Evolutionary conservation across 2,888 invertebrate genomes (phyloP), one percentile per base, ranked within the genome.

Genomic region (Rugalucina vietnamica): DNA sequence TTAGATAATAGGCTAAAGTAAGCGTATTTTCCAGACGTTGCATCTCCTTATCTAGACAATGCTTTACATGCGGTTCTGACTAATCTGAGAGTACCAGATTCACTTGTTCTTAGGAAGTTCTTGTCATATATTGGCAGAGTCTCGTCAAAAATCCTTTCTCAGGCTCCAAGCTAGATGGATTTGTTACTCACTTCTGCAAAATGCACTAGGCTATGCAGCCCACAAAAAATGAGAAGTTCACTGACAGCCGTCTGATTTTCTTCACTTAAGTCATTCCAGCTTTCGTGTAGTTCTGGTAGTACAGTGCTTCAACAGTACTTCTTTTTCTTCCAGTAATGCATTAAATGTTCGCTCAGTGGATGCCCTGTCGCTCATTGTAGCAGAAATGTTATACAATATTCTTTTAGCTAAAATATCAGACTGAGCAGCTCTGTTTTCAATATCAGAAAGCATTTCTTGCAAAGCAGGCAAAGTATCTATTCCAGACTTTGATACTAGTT

Each of bases 21-120:
- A 1, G 78, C 76, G 73, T 83, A 79, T 18, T 74, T 80, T 10
- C 84, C 88, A 60, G 54, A 72, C 43, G 82, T 88, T 50, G 69
- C 34, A 76, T 87, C 82, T 12, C 76, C 83, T 43, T 83, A 79
- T 21, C 81, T 24, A 10, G 79, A 71, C 12, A 86, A 69, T 8
- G 83, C 86, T 76, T 81, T 81, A 1, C 43, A 79, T 3, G 71
- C 50, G 18, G 79, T 81, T 49, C 65, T 36, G 0, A 74, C 27
- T 8, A 83, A 32, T 69, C 86, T 60, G 18, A 60, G n/a, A 43
- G 73, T 37, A 29, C 76, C 79, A 65, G 86, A 74, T 57, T 81
- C 81, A 18, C 24, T 32, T 49, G 34, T 1, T 50, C 77, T 27
- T 5, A 37, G 36, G 54, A 76, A 80, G 21, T 10, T 14, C 8